Evolutionary conservation across 2,888 invertebrate genomes (phyloP), one percentile per base, ranked within the genome.

Genomic region (Idaea dimidiata): DNA sequence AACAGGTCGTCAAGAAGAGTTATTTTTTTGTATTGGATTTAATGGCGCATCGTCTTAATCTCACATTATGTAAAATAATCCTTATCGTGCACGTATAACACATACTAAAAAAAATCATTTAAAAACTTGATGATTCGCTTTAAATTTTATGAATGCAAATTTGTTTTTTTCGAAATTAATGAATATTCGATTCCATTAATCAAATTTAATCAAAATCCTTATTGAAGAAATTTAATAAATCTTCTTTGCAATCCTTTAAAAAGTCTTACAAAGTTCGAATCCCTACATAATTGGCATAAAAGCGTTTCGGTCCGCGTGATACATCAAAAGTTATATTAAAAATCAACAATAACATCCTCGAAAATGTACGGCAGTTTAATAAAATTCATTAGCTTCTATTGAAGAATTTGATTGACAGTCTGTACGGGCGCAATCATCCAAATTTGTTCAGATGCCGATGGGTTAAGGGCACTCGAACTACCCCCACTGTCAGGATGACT

Each of bases 401-500:
- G 78, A 71, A 72, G 71, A 66, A 61, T 68, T 59, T 80, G 81
- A 82, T 81, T 81, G 81, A 81, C 82, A 78, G 70, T 57, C 65
- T 61, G 80, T 79, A 77, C 76, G 76, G 79, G 76, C 75, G 75
- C 82, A 83, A 82, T 80, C 82, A 80, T 77, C 78, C 80, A 83
- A 89, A 87, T 87, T 87, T 87, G 84, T 88, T 79, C 72, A 73
- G 79, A 81, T 77, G 77, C 76, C 78, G 75, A 76, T 75, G 80
- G 74, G 74, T 72, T 72, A 66, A 74, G 80, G 76, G 77, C 80
- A 80, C 81, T 86, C 68, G 66, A 70, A 67, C 71, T 70, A 72
- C 71, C 71, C 70, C 67, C 69, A 65, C 76, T 75, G 78, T 79
- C 76, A 74, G 74, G 73, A 75, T 78, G 78, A 75, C 76, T 79